Evolutionary conservation across 2,113 vertebrate genomes (phyloP).

Genomic region (Orcinus orca): DNA sequence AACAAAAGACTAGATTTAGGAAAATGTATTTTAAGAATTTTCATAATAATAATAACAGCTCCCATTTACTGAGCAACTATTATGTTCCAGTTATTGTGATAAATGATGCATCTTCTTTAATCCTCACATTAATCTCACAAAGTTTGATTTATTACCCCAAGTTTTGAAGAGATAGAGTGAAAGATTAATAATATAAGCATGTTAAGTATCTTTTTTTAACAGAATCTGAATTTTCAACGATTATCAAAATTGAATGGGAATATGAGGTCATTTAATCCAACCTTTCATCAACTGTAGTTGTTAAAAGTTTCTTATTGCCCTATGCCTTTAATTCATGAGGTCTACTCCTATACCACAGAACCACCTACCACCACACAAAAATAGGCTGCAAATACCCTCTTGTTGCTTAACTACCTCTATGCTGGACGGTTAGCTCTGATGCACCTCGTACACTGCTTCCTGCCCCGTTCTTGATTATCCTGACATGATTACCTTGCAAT

Average conservation of each 20-base stretch:
- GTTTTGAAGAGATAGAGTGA: background rate
- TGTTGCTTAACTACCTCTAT: background rate
- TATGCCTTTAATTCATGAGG: background rate
- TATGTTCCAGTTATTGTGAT: background rate
- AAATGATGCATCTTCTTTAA: constrained; percentile 25
- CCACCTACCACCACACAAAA: background rate
- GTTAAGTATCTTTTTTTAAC: background rate
- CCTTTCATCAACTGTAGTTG: background rate
- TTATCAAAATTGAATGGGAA: background rate
- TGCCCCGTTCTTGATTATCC: background rate
- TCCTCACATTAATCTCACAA: background rate
- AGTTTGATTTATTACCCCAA: background rate
- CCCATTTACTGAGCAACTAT: background rate
- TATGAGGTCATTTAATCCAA: background rate
- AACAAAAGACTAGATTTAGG: background rate
- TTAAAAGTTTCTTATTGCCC: background rate
- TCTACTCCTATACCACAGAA: background rate
- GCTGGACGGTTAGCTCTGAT: background rate
- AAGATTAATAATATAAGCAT: background rate
- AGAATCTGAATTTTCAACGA: background rate
- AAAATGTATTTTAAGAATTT: constrained; percentile 32
- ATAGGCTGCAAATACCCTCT: background rate
- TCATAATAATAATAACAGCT: background rate
- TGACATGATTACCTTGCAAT: background rate
- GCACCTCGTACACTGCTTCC: background rate